Conservation (phyloP, 1,140 invertebrate species). For the Ruditapes philippinarum region DNA sequence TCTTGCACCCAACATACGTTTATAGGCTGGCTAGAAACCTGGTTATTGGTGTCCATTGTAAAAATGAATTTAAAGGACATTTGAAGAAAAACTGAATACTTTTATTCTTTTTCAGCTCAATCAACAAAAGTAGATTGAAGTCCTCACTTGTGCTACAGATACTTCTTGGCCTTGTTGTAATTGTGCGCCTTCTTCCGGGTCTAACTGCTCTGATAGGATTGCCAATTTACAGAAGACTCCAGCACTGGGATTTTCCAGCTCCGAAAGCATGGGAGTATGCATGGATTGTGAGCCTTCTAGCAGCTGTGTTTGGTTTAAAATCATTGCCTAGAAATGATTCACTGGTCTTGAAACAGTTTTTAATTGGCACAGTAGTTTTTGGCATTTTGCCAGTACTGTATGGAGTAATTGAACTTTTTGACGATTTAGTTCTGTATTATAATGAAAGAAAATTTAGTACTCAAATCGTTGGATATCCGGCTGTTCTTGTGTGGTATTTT, state of each 20-base stretch:
- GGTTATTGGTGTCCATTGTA: too few relatives aligned
- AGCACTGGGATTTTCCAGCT: conserved; percentile 77
- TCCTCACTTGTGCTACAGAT: conserved; percentile 72
- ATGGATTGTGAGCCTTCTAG: conserved; percentile 95
- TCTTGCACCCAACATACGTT: too few relatives aligned
- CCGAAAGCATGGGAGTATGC: conserved; percentile 94
- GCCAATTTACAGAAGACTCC: conserved; percentile 68
- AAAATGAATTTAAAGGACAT: too few relatives aligned
- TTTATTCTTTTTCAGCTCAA: conserved; percentile 75
- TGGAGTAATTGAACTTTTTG: conserved; percentile 93
- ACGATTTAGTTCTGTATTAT: conserved; percentile 94
- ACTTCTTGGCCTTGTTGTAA: conserved; percentile 73
- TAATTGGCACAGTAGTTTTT: conserved; percentile 92
- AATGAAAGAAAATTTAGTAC: conserved; percentile 90
- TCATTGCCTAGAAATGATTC: conserved; percentile 95
- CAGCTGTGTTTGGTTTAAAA: conserved; percentile 94
- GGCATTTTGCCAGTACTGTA: conserved; percentile 94
- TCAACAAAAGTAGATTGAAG: conserved; percentile 78
- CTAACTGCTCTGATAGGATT: conserved; percentile 75
- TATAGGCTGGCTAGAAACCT: too few relatives aligned
- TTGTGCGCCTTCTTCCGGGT: conserved; percentile 76
- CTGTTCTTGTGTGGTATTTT: conserved; percentile 97
- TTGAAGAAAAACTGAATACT: too few relatives aligned
- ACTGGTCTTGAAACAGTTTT: conserved; percentile 92
- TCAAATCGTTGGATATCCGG: conserved; percentile 91